Evolutionary conservation across 1,140 invertebrate species (phyloP), one percentile per base, ranked within the genome.

Genomic region (Bicyclus anynana): DNA sequence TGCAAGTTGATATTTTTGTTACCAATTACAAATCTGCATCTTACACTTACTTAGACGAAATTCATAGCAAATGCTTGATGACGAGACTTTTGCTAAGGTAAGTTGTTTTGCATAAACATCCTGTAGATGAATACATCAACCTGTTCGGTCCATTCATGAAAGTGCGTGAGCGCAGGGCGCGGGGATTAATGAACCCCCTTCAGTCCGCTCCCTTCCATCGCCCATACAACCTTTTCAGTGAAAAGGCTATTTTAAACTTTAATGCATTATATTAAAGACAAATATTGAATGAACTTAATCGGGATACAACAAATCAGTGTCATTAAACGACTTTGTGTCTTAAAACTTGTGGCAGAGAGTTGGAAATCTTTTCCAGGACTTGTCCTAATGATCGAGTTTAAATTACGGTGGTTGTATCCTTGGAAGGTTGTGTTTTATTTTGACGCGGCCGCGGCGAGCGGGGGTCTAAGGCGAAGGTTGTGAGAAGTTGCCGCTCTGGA

Each of bases 71-170:
- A n/a, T n/a, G n/a, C n/a, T n/a, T n/a, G n/a, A n/a, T n/a, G n/a
- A n/a, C n/a, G n/a, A n/a, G n/a, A n/a, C n/a, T n/a, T n/a, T n/a
- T n/a, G n/a, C n/a, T n/a, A n/a, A n/a, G n/a, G n/a, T n/a, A n/a
- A n/a, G n/a, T n/a, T n/a, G n/a, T n/a, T 44, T 6, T 21, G 42
- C 48, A 38, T 2, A 4, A 65, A 53, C 84, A 82, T 9, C 68
- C 82, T 83, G 69, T 87, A 69, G 65, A 53, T 63, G 67, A 71
- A 82, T 78, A 82, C 80, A 86, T 86, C 83, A 87, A 87, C 84
- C 84, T 87, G 84, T 87, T 86, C 79, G 78, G 77, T 80, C 79
- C 84, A 87, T 87, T 87, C 84, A 87, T 87, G 81, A 87, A 86
- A 87, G 84, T 87, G 84, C 84, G 84, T 84, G 83, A 75, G 84